Evolutionary conservation across 2,888 invertebrate genomes (phyloP).

Genomic region (Drosophila nigricruria): DNA sequence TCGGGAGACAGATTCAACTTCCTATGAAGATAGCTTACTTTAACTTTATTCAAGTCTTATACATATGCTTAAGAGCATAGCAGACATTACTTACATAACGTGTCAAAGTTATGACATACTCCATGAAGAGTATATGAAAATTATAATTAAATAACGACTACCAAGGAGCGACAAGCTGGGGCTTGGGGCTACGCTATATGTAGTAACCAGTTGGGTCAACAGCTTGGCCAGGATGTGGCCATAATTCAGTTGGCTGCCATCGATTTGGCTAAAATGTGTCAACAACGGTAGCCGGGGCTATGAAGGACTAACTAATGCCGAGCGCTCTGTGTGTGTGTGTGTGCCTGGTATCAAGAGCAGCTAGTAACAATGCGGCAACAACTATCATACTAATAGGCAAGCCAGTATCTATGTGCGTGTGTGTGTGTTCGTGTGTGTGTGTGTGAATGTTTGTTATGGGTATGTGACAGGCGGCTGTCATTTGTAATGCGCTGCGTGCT

Average conservation of each 20-base stretch:
- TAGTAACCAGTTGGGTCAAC: conserved; percentile 33
- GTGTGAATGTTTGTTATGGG: conserved; percentile 32
- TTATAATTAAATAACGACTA: conserved; percentile 64
- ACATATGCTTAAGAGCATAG: too few relatives aligned
- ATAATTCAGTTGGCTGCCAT: conserved; percentile 61
- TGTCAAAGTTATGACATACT: not conserved
- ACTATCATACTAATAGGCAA: conserved; percentile 14
- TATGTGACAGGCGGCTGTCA: conserved; percentile 66
- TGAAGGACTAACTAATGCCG: conserved; percentile 32
- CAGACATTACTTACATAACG: too few relatives aligned
- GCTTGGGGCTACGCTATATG: not conserved
- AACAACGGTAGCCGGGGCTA: conserved; percentile 27
- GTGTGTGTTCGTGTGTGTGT: not conserved
- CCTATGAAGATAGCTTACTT: not conserved
- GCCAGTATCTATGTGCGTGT: not conserved
- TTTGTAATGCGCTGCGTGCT: conserved; percentile 61
- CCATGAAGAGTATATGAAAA: conserved; percentile 37
- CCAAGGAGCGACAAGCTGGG: not conserved
- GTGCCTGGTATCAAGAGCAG: conserved; percentile 14
- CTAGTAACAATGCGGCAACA: conserved; percentile 21
- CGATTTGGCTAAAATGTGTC: conserved; percentile 46
- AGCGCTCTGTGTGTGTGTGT: not conserved
- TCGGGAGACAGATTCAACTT: not conserved
- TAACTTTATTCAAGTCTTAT: not conserved
- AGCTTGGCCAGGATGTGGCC: conserved; percentile 46